Evolutionary conservation across 2,113 vertebrate species (phyloP).

Genomic region (Podilymbus podiceps): DNA sequence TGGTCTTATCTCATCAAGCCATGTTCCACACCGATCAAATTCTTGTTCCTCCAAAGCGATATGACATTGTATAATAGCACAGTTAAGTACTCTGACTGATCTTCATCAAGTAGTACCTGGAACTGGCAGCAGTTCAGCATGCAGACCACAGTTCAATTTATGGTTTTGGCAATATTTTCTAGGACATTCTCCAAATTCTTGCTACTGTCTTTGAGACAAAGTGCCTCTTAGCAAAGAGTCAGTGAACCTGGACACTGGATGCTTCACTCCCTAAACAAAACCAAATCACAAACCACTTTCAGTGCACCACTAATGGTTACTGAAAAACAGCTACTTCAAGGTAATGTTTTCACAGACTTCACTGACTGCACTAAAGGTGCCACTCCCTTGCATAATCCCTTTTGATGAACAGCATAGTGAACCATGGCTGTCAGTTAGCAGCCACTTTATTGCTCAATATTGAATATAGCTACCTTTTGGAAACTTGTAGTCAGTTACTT

Average conservation of each 20-base stretch:
- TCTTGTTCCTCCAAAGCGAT: background rate
- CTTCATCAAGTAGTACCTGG: conserved; percentile 31
- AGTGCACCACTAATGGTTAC: background rate
- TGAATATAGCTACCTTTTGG: background rate
- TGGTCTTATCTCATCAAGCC: background rate
- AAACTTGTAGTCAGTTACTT: background rate
- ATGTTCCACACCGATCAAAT: background rate
- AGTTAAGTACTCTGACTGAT: conserved; percentile 34
- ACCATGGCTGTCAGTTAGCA: background rate
- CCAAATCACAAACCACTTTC: conserved; percentile 39
- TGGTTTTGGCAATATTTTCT: conserved; percentile 46
- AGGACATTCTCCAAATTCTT: conserved; percentile 36
- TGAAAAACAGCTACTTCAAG: conserved; percentile 33
- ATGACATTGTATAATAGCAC: background rate
- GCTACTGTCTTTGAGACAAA: conserved; percentile 44
- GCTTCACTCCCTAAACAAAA: conserved; percentile 26
- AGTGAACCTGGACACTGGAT: conserved; percentile 5
- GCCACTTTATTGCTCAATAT: background rate
- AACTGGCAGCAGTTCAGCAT: conserved; percentile 36
- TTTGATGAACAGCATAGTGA: conserved; percentile 5
- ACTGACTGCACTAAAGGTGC: background rate
- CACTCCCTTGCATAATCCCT: conserved; percentile 26
- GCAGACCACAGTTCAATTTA: conserved; percentile 57
- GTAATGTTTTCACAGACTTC: conserved; percentile 22
- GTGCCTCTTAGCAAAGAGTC: conserved; percentile 33